Evolutionary conservation across 2,888 invertebrate genomes (phyloP), one percentile per base, ranked within the genome.

Genomic region (Choristoneura rosaceana): DNA sequence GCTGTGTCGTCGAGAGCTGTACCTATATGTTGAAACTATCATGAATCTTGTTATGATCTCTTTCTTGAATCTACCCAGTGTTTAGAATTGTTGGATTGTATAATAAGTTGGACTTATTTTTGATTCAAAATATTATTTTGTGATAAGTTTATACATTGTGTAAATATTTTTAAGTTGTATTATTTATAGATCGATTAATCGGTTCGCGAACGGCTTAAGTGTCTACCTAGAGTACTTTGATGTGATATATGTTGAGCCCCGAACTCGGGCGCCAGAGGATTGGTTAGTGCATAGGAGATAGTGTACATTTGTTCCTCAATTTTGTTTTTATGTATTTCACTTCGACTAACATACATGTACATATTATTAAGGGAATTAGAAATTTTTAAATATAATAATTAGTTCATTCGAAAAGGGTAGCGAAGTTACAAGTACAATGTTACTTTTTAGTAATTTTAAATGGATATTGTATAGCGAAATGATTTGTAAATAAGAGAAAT

Each of bases 1-100:
- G 81, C 80, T 82, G 81, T 82, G 82, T 81, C 82, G 84, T 83
- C 80, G 79, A 80, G 81, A 81, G 82, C 83, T 78, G 80, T 82
- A 86, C 79, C 80, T 82, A 86, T 79, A 83, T 78, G 81, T 78
- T 79, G 77, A 79, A 80, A 82, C 82, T 83, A 86, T 89, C 84
- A 85, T 91, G 94, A 93, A 94, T 94, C 94, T 94, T 90, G 88
- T 89, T 86, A 90, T 93, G 94, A 94, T 93, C 94, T 94, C 93
- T 89, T 89, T 85, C 84, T 87, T 86, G 93, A 93, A 93, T 93
- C 93, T 93, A 84, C 93, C 93, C 93, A 93, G 93, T 94, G 94
- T 90, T 87, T 89, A 85, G 81, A 87, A 84, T 90, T 90, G 90
- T 89, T 90, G 91, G 89, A 89, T 85, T 90, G 87, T 89, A 87